Evolutionary conservation across 1,140 invertebrate genomes (phyloP), one percentile per base, ranked within the genome.

Genomic region (Drosophila kohkoa): DNA sequence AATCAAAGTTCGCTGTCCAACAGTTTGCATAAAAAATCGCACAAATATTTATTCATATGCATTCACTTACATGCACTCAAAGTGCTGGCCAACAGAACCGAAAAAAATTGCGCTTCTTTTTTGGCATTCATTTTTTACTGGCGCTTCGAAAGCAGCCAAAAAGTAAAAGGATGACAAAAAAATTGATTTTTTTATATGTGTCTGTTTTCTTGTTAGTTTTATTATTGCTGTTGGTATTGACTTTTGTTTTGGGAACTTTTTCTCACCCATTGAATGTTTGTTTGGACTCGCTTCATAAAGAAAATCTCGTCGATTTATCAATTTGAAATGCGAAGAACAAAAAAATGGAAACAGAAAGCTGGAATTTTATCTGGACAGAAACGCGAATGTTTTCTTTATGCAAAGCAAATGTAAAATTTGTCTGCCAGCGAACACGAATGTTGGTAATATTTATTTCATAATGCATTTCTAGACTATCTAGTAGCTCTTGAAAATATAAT

Each of bases 221-320:
- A 59, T 74, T 65, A 41, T 59, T 46, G 59, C 15, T 32, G 30
- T 25, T 71, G 28, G 13, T 64, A 64, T 75, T 64, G 67, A 71
- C 67, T 75, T 68, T 68, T 81, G 46, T 70, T 64, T 66, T 38
- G 35, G 41, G 1, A 81, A 81, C 73, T 77, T 85, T 83, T 70
- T 67, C 58, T 68, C 63, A 52, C 45, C 55, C 58, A 63, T 52
- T 65, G 35, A 35, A 35, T 57, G 35, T 60, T 77, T 64, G 73
- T 79, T 77, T 64, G 52, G 69, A 74, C 69, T 38, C 77, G 81
- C 73, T 72, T 74, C 65, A 85, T 83, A 60, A 68, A 73, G 64
- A 73, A 83, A 85, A 81, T 85, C 74, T 54, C 57, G 16, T 41
- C 69, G 63, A 77, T 85, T 85, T 81, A 85, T 85, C 81, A 85